A percentile compares a stretch with the other conserved stretches of the same genome.
These are phyloP conservation scores for Platycercus adscitus DNA, from an alignment of 2,113 vertebrate genomes.

Conservation along the genomic window DNA sequence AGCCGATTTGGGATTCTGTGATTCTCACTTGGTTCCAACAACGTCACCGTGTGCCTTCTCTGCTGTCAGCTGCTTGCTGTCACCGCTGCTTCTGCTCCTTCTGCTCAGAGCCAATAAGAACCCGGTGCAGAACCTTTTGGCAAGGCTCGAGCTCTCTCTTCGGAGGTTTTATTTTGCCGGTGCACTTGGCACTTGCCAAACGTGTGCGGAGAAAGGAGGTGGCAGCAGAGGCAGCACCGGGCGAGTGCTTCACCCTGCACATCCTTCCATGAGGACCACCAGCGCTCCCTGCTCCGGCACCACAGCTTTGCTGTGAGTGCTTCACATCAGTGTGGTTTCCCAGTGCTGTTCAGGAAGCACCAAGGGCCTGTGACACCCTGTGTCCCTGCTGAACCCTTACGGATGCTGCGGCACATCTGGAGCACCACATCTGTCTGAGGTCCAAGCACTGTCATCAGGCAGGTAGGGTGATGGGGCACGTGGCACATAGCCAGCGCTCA, in stretches of 20 bases:
- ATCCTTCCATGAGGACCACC: background rate
- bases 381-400: background rate
- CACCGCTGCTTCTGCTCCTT: background rate
- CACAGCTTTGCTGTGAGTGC: background rate
- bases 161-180: background rate
- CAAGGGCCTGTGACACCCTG: background rate
- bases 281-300: background rate
- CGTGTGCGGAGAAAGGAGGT: fast-evolving
- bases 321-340: background rate
- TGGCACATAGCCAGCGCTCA: background rate
- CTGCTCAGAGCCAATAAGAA: background rate
- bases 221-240: background rate
- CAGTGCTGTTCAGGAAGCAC: background rate
- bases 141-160: background rate
- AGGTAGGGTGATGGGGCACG: background rate
- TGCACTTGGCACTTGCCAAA: background rate
- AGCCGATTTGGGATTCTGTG: background rate
- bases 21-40: background rate
- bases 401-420: background rate
- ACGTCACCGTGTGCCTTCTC: background rate
- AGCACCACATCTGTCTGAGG: background rate
- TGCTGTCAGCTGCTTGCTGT: background rate
- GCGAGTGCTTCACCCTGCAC: fast-evolving
- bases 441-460: background rate
- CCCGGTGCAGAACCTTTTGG: background rate